Base-by-base conservation (phyloP, 2,888 invertebrate genomes). In the Bugula neritina region DNA sequence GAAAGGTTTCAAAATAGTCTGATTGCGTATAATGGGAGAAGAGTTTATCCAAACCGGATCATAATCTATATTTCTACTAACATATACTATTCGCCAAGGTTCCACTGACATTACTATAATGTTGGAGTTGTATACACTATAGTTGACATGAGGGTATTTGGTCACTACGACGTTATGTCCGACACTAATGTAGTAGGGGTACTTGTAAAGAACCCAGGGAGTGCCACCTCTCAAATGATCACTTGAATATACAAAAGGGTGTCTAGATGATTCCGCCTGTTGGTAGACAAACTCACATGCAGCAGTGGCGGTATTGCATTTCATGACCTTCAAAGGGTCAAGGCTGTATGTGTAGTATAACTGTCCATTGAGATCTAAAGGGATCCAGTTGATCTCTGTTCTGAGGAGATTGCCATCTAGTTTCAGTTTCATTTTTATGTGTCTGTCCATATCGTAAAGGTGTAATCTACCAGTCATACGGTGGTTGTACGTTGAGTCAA, bases 191-290 rank as follows among this genome's bases (percentile, higher is more conserved):
- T 77, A 78, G 71, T 78, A 78, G 2, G 76, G 76, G 43, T 70
- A 43, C 54, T 74, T 31, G 70, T 77, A 78, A 21, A 75, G 72
- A n/a, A 74, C 77, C 71, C 78, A 77, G 3, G 78, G 77, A 5
- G 77, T 78, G 17, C 77, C 78, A 1, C 78, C 78, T n/a, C 78
- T 72, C 17, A 78, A 74, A 58, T 77, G 77, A 13, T 76, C 76
- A 23, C 72, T 69, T 21, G 71, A 71, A 52, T 77, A 74, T 31
- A 73, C 72, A 69, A 78, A 78, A 31, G 77, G 74, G 25, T 70
- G 3, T 17, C 17, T 5, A 21, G 57, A n/a, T 10, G 43, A 43
- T 29, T 31, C 70, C 29, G 10, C 10, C 25, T 70, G 70, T 54
- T 71, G 3, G 69, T 72, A 35, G 25, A 72, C 27, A 69, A 72